phyloP scores from a whole-genome alignment of 1,140 invertebrate genomes.

The Penaeus vannamei region DNA sequence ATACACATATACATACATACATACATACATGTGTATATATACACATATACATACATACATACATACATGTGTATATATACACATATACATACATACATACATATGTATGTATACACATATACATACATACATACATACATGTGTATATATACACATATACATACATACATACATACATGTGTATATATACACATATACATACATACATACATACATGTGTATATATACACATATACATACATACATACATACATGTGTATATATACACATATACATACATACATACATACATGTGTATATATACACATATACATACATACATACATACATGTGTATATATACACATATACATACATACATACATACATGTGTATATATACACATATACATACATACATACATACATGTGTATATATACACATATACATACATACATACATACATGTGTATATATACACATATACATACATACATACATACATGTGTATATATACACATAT shows the following conservation, averaged over 20 bases:
- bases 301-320: background rate
- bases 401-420: background rate
- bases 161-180: background rate
- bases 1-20: conserved; percentile 25
- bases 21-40: conserved; percentile 29
- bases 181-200: background rate
- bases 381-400: background rate
- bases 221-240: conserved; percentile 5
- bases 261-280: conserved; percentile 7
- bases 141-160: background rate
- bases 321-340: background rate
- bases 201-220: background rate
- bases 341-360: background rate
- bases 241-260: conserved; percentile 1
- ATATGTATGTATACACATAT: conserved; percentile 5
- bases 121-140: background rate
- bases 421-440: conserved; percentile 7
- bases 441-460: background rate
- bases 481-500: background rate
- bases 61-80: conserved; percentile 27
- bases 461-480: background rate
- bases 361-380: background rate
- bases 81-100: background rate
- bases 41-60: conserved; percentile 18
- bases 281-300: background rate